Percentiles rank a stretch among this genome's conserved stretches.
These are phyloP conservation scores for Polypterus bichir DNA, from an alignment of 2,113 vertebrate species.

Conservation along the genomic window DNA sequence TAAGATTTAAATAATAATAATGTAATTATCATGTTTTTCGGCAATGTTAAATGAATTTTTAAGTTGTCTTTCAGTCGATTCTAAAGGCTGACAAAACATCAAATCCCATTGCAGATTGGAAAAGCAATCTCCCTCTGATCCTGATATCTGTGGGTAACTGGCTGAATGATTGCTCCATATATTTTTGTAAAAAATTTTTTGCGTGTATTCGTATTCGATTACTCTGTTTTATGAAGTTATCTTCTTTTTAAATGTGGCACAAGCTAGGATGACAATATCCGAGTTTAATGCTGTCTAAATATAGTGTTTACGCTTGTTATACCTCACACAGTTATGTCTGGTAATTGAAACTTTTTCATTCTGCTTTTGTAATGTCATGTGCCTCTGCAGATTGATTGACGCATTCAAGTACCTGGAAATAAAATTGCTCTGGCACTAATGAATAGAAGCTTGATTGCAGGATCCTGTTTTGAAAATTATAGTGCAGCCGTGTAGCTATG, in stretches of 20 bases:
- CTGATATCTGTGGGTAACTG: too few relatives aligned
- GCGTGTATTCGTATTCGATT: constrained; percentile 35
- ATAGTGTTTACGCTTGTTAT: constrained; percentile 59
- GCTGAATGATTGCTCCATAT: too few relatives aligned
- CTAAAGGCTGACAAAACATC: too few relatives aligned
- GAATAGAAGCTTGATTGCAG: constrained; percentile 99
- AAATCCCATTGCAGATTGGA: too few relatives aligned
- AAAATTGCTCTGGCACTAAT: constrained; percentile 98
- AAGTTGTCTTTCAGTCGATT: too few relatives aligned
- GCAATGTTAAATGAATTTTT: too few relatives aligned
- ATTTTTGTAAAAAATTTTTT: too few relatives aligned
- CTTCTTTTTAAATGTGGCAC: constrained; percentile 42
- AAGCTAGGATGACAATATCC: constrained; percentile 43
- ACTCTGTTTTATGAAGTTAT: constrained; percentile 49
- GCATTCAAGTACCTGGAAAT: constrained; percentile 92
- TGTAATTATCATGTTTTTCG: too few relatives aligned
- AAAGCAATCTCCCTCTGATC: too few relatives aligned
- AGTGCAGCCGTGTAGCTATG: constrained; percentile 88
- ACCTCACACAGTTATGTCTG: constrained; percentile 46
- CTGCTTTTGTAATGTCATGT: constrained; percentile 50
- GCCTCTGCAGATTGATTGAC: constrained; percentile 86
- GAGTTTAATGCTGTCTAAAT: constrained; percentile 47
- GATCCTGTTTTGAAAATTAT: constrained; percentile 99
- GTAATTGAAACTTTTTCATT: constrained; percentile 81
- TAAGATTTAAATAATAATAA: too few relatives aligned